These are phyloP conservation scores for Atta cephalotes DNA, from an alignment of 1,140 invertebrate genomes.

Conservation along the genomic window DNA sequence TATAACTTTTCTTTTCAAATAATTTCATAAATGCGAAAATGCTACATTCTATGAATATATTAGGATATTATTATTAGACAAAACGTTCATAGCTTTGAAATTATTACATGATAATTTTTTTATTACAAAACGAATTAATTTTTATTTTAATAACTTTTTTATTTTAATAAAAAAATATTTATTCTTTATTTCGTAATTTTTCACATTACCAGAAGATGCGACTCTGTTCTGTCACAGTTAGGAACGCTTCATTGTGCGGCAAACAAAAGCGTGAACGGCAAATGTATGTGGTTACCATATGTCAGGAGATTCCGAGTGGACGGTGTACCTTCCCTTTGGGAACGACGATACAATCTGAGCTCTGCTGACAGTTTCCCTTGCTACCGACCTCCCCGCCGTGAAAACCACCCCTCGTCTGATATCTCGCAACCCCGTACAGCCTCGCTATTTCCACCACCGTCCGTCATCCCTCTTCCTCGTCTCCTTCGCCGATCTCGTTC, in stretches of 20 bases:
- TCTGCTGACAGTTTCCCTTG: conserved; percentile 76
- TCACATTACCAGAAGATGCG: not conserved
- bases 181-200: not conserved
- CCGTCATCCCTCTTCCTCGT: conserved; percentile 38
- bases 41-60: not conserved
- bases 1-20: conserved; percentile 7
- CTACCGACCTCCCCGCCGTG: conserved; percentile 33
- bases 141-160: not conserved
- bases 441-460: conserved; percentile 34
- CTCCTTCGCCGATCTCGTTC: conserved; percentile 13
- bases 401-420: conserved; percentile 38
- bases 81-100: not conserved
- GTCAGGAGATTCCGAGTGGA: conserved; percentile 72
- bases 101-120: not conserved
- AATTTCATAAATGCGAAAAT: not conserved
- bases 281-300: conserved; percentile 67
- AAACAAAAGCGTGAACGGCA: conserved; percentile 67
- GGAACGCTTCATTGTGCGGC: conserved; percentile 22
- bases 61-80: not conserved
- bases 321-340: conserved; percentile 74
- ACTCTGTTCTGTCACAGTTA: not conserved
- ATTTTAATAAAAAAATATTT: not conserved
- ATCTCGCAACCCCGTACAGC: conserved; percentile 26
- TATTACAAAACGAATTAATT: conserved; percentile 5
- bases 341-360: conserved; percentile 78